These are phyloP conservation scores for Oegoconia quadripuncta DNA, from an alignment of 2,888 invertebrate species.

Conservation along the genomic window DNA sequence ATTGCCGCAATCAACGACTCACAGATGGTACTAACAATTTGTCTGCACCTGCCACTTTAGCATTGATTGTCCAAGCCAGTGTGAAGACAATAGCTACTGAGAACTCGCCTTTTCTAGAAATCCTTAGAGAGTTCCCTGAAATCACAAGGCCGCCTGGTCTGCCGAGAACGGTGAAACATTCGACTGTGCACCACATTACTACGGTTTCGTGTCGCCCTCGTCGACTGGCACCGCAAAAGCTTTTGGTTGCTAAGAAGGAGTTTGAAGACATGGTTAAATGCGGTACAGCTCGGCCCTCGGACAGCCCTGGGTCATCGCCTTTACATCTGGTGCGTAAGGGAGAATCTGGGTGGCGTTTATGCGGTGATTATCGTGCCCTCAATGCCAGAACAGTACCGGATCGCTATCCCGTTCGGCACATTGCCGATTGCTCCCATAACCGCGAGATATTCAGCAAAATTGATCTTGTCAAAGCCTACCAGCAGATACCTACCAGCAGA, in stretches of 20 bases:
- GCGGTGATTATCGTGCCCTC: background rate
- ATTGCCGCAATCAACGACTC: conserved; percentile 12
- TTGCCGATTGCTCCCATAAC: conserved; percentile 1
- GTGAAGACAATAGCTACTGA: background rate
- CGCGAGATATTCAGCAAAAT: background rate
- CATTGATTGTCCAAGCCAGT: background rate
- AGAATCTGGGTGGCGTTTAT: background rate
- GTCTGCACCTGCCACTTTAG: background rate
- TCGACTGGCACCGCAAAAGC: conserved; percentile 14
- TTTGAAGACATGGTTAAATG: conserved; percentile 16
- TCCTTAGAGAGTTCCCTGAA: conserved; percentile 7
- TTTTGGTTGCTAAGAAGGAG: conserved; percentile 8
- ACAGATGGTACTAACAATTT: conserved; percentile 14
- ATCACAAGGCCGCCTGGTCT: too few species aligned
- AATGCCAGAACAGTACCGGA: conserved; percentile 7
- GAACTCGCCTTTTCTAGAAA: background rate
- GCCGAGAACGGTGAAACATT: background rate
- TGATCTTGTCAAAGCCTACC: conserved; percentile 29
- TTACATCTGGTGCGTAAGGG: background rate
- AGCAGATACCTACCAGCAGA: conserved; percentile 43
- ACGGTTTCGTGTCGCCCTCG: conserved; percentile 13
- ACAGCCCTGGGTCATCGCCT: conserved; percentile 29
- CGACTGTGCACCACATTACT: background rate
- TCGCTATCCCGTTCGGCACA: conserved; percentile 16
- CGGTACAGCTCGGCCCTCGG: conserved; percentile 25